These are phyloP conservation scores for Casuarius casuarius DNA, from an alignment of 2,113 vertebrate genomes.

Conservation along the genomic window DNA sequence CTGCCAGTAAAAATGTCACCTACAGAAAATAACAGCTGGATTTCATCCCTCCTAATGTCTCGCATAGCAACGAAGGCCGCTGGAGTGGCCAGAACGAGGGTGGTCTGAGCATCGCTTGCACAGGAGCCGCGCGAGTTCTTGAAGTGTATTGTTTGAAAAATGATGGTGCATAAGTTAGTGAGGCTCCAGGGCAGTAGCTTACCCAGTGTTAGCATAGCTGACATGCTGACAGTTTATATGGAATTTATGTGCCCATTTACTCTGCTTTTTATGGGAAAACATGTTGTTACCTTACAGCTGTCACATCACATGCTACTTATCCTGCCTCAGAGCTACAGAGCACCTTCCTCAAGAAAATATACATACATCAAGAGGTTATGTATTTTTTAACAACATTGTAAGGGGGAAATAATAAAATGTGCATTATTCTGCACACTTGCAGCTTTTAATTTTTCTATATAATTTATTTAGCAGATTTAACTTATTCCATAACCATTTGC, in stretches of 20 bases:
- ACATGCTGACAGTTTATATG: conserved; percentile 81
- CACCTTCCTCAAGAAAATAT: conserved; percentile 80
- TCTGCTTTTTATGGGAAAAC: conserved; percentile 83
- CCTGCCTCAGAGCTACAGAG: conserved; percentile 77
- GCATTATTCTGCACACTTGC: conserved; percentile 62
- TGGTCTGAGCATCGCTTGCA: not conserved
- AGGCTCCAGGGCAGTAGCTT: conserved; percentile 75
- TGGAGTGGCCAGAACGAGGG: not conserved
- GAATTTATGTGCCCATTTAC: conserved; percentile 84
- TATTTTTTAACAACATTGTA: conserved; percentile 80
- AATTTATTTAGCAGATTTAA: conserved; percentile 74
- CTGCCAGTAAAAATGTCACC: not conserved
- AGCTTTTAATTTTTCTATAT: conserved; percentile 75
- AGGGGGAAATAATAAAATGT: conserved; percentile 80
- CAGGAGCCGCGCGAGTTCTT: conserved; percentile 31
- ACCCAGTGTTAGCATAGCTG: conserved; percentile 81
- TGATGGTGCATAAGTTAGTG: conserved; percentile 72
- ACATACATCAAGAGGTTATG: conserved; percentile 81
- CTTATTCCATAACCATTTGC: conserved; percentile 65
- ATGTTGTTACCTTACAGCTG: conserved; percentile 84
- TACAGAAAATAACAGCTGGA: not conserved
- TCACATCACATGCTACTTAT: conserved; percentile 77
- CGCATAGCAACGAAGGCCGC: fast-evolving
- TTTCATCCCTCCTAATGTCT: not conserved
- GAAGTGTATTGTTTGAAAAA: conserved; percentile 76